Evolutionary conservation across 2,888 invertebrate genomes (phyloP).

Genomic region (Omphaloscelis lunosa): DNA sequence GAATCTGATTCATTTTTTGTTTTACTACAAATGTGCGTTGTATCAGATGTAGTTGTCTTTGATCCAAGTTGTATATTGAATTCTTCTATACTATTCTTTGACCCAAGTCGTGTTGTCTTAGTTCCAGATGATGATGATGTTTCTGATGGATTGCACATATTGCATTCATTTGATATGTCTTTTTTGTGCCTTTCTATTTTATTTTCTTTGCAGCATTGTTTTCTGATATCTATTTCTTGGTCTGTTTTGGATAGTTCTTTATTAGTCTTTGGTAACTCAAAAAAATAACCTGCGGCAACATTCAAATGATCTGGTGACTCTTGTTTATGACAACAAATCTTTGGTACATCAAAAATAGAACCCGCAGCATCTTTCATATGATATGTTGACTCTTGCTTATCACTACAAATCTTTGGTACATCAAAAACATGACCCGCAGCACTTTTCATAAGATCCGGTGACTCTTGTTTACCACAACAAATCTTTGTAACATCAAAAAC

Average conservation of each 20-base stretch:
- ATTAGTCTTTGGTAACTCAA: background rate
- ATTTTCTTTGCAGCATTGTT: background rate
- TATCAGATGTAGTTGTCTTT: background rate
- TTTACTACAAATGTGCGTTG: background rate
- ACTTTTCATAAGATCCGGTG: background rate
- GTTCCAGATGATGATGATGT: background rate
- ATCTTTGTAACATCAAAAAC: background rate
- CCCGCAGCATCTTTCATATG: background rate
- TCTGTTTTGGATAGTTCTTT: background rate
- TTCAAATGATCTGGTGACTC: background rate
- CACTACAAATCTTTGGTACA: background rate
- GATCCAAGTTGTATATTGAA: slow-evolving; percentile 3
- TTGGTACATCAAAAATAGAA: background rate
- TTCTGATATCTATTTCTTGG: background rate
- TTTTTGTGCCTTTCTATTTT: background rate
- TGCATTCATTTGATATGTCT: background rate
- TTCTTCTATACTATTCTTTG: slow-evolving; percentile 1
- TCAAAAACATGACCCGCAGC: background rate
- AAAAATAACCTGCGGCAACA: background rate
- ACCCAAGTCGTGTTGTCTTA: background rate
- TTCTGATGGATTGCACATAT: background rate
- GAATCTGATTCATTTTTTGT: background rate
- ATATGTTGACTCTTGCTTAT: background rate
- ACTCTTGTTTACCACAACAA: background rate
- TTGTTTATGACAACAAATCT: background rate